Base-by-base conservation (phyloP, 2,888 invertebrate genomes). In the Thymelicus acteon region DNA sequence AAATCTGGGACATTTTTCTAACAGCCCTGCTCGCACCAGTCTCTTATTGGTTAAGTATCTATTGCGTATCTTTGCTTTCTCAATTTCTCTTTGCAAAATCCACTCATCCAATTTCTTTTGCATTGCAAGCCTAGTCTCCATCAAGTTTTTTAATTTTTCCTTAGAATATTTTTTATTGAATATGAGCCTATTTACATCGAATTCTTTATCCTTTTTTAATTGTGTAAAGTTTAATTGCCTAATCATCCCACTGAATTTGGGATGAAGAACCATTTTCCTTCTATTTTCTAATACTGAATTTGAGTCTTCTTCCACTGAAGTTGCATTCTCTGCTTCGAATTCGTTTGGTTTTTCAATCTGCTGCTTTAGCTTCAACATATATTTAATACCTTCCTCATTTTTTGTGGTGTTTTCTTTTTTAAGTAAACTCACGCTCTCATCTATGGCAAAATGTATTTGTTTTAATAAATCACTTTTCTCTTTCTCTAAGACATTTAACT, bases 371-470 rank as follows among this genome's bases (percentile, higher is more conserved):
- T 82, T 79, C 52, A 66, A 76, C 77, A 89, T 79, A 24, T 84
- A 81, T 0, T 73, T 13, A 0, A 84, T 69, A 6, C 85, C 86
- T 8, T 79, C 37, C 6, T 72, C 2, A 0, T 84, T 78, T n/a
- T 86, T 82, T 0, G 81, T 77, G 3, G 83, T 84, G 48, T 87
- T 88, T 0, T 19, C 76, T 13, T 75, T 75, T 37, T 77, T 67
- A 6, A 70, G 52, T 52, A 70, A 65, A 52, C 68, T 73, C 0
- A 87, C 76, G 8, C 82, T 84, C 0, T 86, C 86, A 7, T 87
- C 80, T 19, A 90, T 87, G 0, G 85, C 85, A 12, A 64, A 47
- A 31, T 84, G 81, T 3, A 90, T 84, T 78, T 85, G 69, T 54
- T 74, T 76, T 12, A 76, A 79, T 4, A 89, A 65, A 15, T 82